Conservation (phyloP, 2,797 vertebrate genomes). For the Ctenosaura bakeri region DNA sequence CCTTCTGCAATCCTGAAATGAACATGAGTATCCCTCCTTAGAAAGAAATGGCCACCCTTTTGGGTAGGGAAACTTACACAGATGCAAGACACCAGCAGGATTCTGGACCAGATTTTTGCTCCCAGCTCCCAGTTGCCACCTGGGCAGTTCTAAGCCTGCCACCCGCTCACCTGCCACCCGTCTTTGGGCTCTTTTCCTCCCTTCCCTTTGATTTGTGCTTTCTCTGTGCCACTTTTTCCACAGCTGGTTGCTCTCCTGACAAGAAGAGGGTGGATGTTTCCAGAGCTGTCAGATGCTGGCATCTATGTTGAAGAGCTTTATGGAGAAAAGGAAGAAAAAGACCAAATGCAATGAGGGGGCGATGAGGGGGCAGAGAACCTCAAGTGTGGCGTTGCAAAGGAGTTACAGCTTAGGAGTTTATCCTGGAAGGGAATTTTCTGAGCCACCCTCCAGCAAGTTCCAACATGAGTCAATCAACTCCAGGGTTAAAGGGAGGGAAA, state of each 20-base stretch:
- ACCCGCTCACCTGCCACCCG: neutral
- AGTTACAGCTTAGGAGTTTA: neutral
- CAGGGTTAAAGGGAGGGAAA: too few species aligned
- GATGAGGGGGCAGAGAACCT: too few species aligned
- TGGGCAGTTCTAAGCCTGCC: neutral
- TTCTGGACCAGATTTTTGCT: too few species aligned
- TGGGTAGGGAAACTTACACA: too few species aligned
- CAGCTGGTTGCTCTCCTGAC: neutral
- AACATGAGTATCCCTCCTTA: too few species aligned
- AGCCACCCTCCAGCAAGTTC: neutral
- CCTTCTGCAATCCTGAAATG: too few species aligned
- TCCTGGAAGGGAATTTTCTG: neutral
- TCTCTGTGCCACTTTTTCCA: fast-evolving
- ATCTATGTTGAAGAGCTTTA: constrained; percentile 29
- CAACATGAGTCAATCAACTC: neutral
- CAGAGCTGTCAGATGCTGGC: constrained; percentile 41
- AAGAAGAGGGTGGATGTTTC: neutral
- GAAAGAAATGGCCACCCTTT: too few species aligned
- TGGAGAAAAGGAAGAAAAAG: neutral
- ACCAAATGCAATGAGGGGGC: too few species aligned
- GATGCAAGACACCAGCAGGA: neutral
- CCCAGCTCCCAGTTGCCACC: neutral
- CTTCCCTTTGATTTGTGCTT: fast-evolving
- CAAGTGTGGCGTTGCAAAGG: neutral
- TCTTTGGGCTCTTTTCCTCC: neutral